Percentiles rank a stretch among this genome's conserved stretches.
Conservation (phyloP, 2,113 vertebrate species). For the Agapornis roseicollis region DNA sequence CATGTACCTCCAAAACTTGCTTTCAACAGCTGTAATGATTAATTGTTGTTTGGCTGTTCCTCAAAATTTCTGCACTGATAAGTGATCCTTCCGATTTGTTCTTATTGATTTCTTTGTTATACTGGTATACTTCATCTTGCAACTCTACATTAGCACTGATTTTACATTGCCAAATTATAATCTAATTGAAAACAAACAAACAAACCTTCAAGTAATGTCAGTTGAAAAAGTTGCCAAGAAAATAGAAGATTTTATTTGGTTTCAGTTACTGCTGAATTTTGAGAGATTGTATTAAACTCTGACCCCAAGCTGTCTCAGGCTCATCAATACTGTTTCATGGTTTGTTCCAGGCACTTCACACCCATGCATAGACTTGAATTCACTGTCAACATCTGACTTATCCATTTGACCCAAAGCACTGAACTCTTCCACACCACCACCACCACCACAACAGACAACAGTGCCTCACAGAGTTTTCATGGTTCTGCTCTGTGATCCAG, state of each 20-base stretch:
- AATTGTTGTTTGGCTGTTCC: neutral
- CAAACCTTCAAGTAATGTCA: neutral
- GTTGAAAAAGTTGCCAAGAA: neutral
- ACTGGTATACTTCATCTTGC: neutral
- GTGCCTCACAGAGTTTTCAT: neutral
- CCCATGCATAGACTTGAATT: neutral
- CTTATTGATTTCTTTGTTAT: neutral
- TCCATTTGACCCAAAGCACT: neutral
- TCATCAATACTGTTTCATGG: neutral
- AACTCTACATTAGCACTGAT: neutral
- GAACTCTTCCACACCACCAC: neutral
- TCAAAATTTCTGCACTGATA: neutral
- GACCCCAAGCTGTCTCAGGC: neutral
- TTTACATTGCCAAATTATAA: neutral
- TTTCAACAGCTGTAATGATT: neutral
- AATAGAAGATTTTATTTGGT: neutral
- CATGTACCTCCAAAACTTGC: neutral
- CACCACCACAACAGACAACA: neutral
- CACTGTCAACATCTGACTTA: neutral
- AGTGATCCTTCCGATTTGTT: neutral
- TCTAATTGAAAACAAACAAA: neutral
- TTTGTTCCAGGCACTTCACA: neutral
- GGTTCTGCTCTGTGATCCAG: neutral
- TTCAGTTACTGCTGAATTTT: neutral
- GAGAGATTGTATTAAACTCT: neutral